Percentiles rank a stretch among this genome's conserved stretches.
These are phyloP conservation scores for Cygnus atratus DNA, from an alignment of 2,113 vertebrate species.

Conservation along the genomic window DNA sequence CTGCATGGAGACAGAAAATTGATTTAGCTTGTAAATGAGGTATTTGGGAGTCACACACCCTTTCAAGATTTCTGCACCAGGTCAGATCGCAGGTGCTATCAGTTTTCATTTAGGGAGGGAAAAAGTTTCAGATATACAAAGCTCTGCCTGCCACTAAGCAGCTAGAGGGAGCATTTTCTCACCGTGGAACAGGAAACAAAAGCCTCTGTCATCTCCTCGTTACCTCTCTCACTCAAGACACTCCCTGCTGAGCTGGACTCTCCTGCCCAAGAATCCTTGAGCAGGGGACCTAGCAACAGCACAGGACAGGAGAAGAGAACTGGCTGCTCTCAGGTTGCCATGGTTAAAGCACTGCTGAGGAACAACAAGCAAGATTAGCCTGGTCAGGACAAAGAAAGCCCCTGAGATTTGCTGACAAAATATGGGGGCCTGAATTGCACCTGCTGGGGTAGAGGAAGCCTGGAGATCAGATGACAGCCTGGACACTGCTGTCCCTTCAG, in stretches of 20 bases:
- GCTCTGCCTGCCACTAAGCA: neutral
- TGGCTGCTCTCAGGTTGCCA: neutral
- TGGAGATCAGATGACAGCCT: neutral
- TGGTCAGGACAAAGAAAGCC: neutral
- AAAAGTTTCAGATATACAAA: neutral
- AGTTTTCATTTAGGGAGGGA: neutral
- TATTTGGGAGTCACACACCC: fast-evolving
- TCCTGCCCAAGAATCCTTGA: neutral
- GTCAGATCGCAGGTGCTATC: neutral
- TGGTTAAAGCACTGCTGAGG: neutral
- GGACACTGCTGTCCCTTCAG: neutral
- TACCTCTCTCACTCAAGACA: neutral
- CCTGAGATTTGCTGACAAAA: neutral
- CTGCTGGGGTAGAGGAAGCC: neutral
- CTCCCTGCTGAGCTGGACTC: neutral
- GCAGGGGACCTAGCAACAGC: neutral
- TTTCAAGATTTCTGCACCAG: neutral
- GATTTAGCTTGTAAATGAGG: neutral
- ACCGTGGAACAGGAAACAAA: neutral
- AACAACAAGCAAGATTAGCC: neutral
- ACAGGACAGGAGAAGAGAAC: neutral
- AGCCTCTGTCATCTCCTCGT: neutral
- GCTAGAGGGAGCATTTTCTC: neutral
- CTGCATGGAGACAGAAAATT: neutral
- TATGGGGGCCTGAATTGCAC: neutral